Percentiles rank a stretch among this genome's conserved stretches.
phyloP scores from a whole-genome alignment of 2,113 vertebrate species.

The Zapornia atra region DNA sequence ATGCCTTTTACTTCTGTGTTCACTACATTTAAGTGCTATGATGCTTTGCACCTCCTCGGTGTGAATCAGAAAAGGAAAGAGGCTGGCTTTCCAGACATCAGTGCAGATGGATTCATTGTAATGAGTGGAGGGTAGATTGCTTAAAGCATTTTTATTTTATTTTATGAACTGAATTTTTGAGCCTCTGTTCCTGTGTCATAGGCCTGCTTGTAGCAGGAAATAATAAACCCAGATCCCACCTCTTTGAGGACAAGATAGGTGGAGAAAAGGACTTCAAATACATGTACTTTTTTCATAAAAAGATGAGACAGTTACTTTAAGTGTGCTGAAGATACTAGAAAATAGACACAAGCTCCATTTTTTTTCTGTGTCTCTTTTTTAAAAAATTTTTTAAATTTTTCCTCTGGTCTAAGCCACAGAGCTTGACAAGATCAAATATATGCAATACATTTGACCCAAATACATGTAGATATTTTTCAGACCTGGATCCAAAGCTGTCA shows the following conservation, averaged over 20 bases:
- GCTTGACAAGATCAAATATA: neutral
- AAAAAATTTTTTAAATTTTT: neutral
- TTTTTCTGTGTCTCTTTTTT: neutral
- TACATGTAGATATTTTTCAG: neutral
- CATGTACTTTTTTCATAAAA: constrained; percentile 16
- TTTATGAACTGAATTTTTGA: neutral
- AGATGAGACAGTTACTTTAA: neutral
- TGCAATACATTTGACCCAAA: neutral
- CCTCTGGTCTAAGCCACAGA: neutral
- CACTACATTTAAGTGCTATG: neutral
- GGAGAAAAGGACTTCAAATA: constrained; percentile 32
- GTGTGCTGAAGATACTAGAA: neutral
- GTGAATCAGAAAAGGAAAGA: neutral
- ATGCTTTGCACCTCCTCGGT: neutral
- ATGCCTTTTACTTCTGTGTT: neutral
- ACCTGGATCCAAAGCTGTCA: neutral
- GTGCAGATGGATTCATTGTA: neutral
- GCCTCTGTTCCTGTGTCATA: neutral
- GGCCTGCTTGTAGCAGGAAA: constrained; percentile 38
- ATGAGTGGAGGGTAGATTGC: neutral
- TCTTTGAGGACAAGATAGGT: constrained; percentile 3
- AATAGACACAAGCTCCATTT: neutral
- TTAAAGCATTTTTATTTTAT: constrained; percentile 23
- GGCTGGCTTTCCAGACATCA: neutral
- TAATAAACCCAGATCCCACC: neutral